Conservation (phyloP, 2,888 invertebrate genomes). For the Cylloceria caligata region DNA sequence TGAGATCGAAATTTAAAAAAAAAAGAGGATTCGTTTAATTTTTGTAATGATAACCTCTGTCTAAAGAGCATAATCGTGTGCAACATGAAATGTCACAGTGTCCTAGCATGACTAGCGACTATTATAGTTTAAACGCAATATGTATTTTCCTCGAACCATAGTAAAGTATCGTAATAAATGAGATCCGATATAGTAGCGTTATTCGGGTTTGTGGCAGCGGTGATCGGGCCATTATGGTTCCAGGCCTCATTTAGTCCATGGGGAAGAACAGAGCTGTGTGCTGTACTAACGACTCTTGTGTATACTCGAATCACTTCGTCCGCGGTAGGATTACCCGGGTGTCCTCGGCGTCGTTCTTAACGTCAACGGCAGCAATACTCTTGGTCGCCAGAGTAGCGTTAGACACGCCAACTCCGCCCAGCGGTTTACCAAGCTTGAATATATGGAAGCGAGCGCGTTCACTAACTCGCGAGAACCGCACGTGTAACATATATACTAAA, state of each 20-base stretch:
- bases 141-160: slow-evolving; percentile 36
- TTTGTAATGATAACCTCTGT: too few relatives aligned
- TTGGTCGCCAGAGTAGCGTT: slow-evolving; percentile 75
- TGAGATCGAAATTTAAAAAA: too few relatives aligned
- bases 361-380: slow-evolving; percentile 64
- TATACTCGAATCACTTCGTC: slow-evolving; percentile 42
- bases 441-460: slow-evolving; percentile 37
- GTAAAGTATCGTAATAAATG: slow-evolving; percentile 31
- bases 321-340: slow-evolving; percentile 13
- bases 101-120: slow-evolving; percentile 4
- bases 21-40: too few relatives aligned
- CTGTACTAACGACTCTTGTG: slow-evolving; percentile 55
- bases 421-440: slow-evolving; percentile 67
- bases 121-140: slow-evolving; percentile 16
- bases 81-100: neutral
- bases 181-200: slow-evolving; percentile 5
- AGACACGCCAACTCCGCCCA: slow-evolving; percentile 77
- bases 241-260: slow-evolving; percentile 4
- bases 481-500: slow-evolving; percentile 48
- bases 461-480: slow-evolving; percentile 50
- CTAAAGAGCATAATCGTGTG: too few relatives aligned
- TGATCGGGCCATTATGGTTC: slow-evolving; percentile 8
- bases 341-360: slow-evolving; percentile 6
- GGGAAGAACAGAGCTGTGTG: slow-evolving; percentile 4
- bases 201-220: slow-evolving; percentile 27